Evolutionary conservation across 2,797 vertebrate species (phyloP).

Genomic region (Selene dorsalis): DNA sequence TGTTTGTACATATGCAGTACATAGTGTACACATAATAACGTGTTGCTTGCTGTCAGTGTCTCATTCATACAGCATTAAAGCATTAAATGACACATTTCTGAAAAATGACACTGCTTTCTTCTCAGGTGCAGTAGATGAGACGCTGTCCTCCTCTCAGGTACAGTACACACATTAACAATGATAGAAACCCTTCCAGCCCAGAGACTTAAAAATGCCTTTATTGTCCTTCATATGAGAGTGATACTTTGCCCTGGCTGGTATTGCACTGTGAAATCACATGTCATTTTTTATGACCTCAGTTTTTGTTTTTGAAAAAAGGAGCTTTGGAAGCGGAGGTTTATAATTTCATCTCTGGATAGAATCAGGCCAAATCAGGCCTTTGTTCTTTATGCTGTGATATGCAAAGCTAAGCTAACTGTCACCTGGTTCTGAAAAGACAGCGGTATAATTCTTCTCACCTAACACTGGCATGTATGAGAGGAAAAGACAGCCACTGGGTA

Average conservation of each 20-base stretch:
- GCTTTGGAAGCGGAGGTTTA: too few relatives aligned
- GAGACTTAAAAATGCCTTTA: background rate
- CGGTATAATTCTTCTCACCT: background rate
- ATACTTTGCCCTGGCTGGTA: too few relatives aligned
- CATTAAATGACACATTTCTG: background rate
- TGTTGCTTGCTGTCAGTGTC: background rate
- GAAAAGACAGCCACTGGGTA: background rate
- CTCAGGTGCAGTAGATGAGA: background rate
- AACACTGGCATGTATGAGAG: background rate
- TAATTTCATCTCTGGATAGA: background rate
- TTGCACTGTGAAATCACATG: background rate
- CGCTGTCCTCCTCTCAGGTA: constrained; percentile 23
- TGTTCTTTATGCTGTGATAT: background rate
- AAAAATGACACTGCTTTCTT: background rate
- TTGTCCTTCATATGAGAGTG: background rate
- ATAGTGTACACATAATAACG: too few relatives aligned
- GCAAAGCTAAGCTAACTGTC: background rate
- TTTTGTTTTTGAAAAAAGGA: too few relatives aligned
- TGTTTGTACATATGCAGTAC: too few relatives aligned
- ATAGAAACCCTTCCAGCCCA: background rate
- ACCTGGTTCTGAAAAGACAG: background rate
- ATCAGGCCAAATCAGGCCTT: background rate
- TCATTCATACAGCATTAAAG: background rate
- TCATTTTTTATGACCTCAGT: background rate
- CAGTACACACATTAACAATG: background rate